Base-by-base conservation (phyloP, 2,797 vertebrate genomes). In the Microhierax caerulescens region DNA sequence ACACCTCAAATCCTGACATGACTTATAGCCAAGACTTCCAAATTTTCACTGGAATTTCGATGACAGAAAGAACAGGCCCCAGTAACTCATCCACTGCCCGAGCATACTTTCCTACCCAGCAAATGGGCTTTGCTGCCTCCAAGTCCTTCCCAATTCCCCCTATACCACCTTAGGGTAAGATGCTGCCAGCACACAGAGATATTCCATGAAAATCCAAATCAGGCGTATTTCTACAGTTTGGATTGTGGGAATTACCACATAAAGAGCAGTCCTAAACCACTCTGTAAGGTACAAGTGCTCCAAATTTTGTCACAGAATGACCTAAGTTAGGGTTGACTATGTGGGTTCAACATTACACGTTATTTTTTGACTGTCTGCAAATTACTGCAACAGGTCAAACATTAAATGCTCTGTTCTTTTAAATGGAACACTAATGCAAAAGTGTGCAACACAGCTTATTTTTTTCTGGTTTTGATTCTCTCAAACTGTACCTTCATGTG, bases 201-300 rank as follows among this genome's bases (percentile, higher is more conserved):
- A 13, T 9, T 28, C 27, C 43, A 48, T 17, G 10, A 88, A 93
- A 82, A 90, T 59, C n/a, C 51, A 79, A 7, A 85, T 13, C 0
- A 1, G 11, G 50, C 5, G 4, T 8, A 16, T 37, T 50, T 13
- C 43, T 54, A 39, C 21, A 11, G 13, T 47, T 37, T 76, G 75
- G 59, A 59, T 0, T 43, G 14, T 43, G 27, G 39, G 39, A 34
- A 45, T 67, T 3, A 53, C 10, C 27, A 27, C 21, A 9, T 0
- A 74, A 18, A 67, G 30, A 63, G 57, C 22, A 68, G 43, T 16
- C 43, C 63, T 65, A 57, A 47, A 37, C 0, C 5, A 68, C 37
- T 47, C 5, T 4, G 17, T n/a, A 60, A 39, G 15, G 18, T 53
- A 73, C 56, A 75, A 75, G 24, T 0, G 1, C 39, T 72, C 25